These are phyloP conservation scores for Crax fasciolata DNA, from an alignment of 2,797 vertebrate genomes.

Conservation along the genomic window DNA sequence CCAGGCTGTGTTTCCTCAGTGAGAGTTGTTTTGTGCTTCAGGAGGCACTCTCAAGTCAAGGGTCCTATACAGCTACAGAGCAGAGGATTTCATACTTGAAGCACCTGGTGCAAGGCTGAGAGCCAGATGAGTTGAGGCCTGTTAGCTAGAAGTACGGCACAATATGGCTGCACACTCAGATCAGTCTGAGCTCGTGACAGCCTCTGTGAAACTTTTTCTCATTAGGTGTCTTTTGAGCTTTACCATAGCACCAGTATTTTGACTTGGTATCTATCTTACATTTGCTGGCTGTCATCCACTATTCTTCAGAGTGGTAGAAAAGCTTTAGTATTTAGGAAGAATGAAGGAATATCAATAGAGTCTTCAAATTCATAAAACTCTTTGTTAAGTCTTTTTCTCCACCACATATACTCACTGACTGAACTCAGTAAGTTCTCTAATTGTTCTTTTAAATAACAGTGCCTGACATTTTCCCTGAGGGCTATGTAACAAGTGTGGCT, in stretches of 20 bases:
- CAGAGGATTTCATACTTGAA: accelerated
- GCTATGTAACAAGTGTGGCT: neutral
- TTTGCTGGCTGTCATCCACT: neutral
- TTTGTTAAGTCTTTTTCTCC: neutral
- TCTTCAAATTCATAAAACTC: neutral
- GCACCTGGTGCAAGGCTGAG: neutral
- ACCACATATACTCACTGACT: neutral
- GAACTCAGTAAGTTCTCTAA: slow-evolving; percentile 1
- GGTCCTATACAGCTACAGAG: neutral
- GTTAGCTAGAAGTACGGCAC: neutral
- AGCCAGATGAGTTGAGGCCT: neutral
- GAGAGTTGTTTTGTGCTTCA: neutral
- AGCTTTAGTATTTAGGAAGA: neutral
- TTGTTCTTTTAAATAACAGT: slow-evolving; percentile 37
- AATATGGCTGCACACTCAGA: accelerated
- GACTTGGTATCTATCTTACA: neutral
- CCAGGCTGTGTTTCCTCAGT: neutral
- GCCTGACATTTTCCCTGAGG: slow-evolving; percentile 20
- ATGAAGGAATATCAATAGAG: neutral
- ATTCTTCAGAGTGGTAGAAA: neutral
- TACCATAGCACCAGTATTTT: neutral
- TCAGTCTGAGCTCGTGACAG: neutral
- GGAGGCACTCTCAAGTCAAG: accelerated
- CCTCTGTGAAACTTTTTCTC: neutral
- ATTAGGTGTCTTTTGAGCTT: neutral